Conservation (phyloP, 2,113 vertebrate species). For the Cyphomyrus discorhynchus region DNA sequence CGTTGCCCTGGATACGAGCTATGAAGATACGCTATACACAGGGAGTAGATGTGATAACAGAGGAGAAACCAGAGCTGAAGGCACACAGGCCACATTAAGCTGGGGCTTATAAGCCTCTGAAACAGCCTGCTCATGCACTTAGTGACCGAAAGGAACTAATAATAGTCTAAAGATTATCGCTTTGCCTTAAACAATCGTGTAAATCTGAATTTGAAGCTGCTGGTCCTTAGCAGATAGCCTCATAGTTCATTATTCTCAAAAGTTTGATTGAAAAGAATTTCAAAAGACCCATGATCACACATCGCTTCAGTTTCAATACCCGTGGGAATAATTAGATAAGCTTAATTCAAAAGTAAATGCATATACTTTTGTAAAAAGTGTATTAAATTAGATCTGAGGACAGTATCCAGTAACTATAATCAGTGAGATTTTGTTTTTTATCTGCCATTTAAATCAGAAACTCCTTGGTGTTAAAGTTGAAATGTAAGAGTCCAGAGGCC, state of each 20-base stretch:
- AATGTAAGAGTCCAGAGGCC: slow-evolving; percentile 29
- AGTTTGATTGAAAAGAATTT: neutral
- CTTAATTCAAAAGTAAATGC: slow-evolving; percentile 13
- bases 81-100: neutral
- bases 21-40: neutral
- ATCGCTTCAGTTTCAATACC: neutral
- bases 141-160: neutral
- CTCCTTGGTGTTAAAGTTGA: neutral
- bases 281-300: neutral
- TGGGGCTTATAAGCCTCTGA: neutral
- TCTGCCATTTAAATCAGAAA: neutral
- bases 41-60: neutral
- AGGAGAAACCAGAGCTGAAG: neutral
- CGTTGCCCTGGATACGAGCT: slow-evolving; percentile 16
- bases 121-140: neutral
- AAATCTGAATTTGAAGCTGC: neutral
- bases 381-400: neutral
- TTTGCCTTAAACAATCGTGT: neutral
- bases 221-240: slow-evolving; percentile 6
- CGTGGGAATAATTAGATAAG: neutral
- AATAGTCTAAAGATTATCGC: slow-evolving; percentile 9
- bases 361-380: neutral
- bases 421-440: neutral
- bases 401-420: neutral
- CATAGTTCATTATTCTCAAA: neutral